A percentile compares a stretch with the other conserved stretches of the same genome.
Evolutionary conservation across 2,113 vertebrate species (phyloP).

Genomic region (Trichechus manatus): DNA sequence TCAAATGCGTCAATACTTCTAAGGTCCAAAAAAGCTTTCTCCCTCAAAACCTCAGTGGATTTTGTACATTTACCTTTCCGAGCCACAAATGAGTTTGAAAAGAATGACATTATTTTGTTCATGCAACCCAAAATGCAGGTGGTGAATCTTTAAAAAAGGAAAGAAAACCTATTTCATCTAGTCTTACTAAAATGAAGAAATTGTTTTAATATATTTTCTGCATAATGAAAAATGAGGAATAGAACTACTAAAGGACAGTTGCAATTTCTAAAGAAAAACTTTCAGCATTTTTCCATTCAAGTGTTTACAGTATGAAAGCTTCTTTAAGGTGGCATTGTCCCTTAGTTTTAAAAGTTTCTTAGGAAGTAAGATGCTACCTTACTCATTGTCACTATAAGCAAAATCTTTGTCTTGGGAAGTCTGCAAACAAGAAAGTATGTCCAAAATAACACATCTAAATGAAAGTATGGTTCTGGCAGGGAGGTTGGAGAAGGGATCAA

Average conservation of each 20-base stretch:
- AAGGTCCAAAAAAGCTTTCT: not conserved
- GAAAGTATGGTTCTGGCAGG: constrained; percentile 24
- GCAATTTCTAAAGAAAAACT: not conserved
- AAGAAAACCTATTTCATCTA: not conserved
- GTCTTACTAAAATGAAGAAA: not conserved
- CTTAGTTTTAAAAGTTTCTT: not conserved
- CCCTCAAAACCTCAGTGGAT: not conserved
- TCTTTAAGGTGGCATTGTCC: constrained; percentile 27
- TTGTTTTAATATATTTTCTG: not conserved
- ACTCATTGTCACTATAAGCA: not conserved
- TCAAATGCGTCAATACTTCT: not conserved
- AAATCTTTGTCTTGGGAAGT: constrained; percentile 30
- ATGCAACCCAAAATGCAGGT: not conserved
- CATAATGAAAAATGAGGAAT: not conserved
- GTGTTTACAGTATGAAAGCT: not conserved
- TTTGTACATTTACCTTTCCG: not conserved
- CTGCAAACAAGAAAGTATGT: constrained; percentile 23
- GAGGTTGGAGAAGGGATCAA: not conserved
- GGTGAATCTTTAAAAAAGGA: not conserved
- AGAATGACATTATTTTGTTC: not conserved
- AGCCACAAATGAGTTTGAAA: not conserved
- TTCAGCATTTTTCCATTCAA: not conserved
- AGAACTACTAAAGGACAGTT: not conserved
- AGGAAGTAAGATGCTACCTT: not conserved
- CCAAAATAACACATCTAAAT: constrained; percentile 48